Percentiles rank a stretch among this genome's conserved stretches.
Conservation (phyloP, 2,113 vertebrate species). For the Elephas maximus region DNA sequence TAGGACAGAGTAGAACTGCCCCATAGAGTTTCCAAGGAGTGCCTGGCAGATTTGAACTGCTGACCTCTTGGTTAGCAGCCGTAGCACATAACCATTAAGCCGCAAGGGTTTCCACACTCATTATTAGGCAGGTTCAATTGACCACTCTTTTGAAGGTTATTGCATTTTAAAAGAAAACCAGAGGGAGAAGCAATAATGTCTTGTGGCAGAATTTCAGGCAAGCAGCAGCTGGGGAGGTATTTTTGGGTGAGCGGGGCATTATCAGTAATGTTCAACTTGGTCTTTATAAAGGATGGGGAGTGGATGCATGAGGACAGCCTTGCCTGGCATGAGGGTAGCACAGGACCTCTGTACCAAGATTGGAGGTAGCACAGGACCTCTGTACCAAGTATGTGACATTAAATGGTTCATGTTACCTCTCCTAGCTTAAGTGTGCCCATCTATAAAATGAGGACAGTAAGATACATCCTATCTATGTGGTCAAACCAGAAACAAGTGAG, state of each 20-base stretch:
- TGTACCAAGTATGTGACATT: not conserved
- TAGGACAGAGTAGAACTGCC: no score
- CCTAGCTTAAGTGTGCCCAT: not conserved
- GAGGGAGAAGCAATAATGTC: not conserved
- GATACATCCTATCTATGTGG: not conserved
- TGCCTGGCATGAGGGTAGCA: not conserved
- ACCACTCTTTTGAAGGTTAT: not conserved
- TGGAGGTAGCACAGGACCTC: not conserved
- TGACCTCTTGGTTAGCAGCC: no score
- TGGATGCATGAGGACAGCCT: not conserved
- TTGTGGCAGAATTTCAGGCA: not conserved
- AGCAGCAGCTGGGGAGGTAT: not conserved
- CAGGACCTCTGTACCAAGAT: not conserved
- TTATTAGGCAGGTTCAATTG: not conserved
- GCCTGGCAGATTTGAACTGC: no score
- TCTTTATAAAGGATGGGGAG: rapidly evolving
- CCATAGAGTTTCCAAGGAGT: no score
- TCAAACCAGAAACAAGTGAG: not conserved
- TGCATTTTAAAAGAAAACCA: constrained; percentile 51
- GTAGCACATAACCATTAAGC: no score
- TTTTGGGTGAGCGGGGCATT: not conserved
- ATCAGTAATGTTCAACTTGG: not conserved
- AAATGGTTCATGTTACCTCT: not conserved
- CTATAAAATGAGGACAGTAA: not conserved
- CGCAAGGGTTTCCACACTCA: no score